Evolutionary conservation across 2,113 vertebrate genomes (phyloP), one percentile per base, ranked within the genome.

Genomic region (Silurus glanis): DNA sequence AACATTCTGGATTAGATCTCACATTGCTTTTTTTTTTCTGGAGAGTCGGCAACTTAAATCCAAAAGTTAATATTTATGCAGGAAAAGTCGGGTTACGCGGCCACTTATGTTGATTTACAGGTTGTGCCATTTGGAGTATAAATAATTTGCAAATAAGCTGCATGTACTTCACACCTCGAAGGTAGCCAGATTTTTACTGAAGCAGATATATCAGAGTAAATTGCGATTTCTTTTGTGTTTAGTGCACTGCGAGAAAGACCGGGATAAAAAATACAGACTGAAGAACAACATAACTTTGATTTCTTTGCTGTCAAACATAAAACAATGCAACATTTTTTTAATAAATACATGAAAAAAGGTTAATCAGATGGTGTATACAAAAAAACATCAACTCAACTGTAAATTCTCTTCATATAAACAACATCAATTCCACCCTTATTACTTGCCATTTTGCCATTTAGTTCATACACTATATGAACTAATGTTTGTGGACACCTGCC

Each of bases 41-140:
- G n/a, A 6, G 49, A 55, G 74, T 53, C 51, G 49, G 25, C 53
- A 79, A 56, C 55, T 37, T 37, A 10, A 17, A 25, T 79, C 53
- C 17, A 23, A 12, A 79, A 21, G 56, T 59, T 47, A 80, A 80
- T 80, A 47, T 61, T 80, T 80, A 80, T 21, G 78, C 17, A 45
- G 56, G 78, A 5, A 37, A 79, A 80, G 17, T 47, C 56, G 17
- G 55, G 17, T 59, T 45, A 61, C 19, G 0, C 16, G 6, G 76
- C 8, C 12, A 16, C 55, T 37, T 5, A 58, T 7, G 28, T 58
- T 37, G 55, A 53, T 75, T 53, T 75, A 51, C 47, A 53, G 72
- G 78, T 25, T 61, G 56, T 5, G 17, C 17, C 16, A 5, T 79
- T 17, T 25, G 5, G 55, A 19, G 78, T 37, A 61, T 19, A 37